These are phyloP conservation scores for Tragelaphus eurycerus DNA, from an alignment of 2,797 vertebrate species.

Conservation along the genomic window DNA sequence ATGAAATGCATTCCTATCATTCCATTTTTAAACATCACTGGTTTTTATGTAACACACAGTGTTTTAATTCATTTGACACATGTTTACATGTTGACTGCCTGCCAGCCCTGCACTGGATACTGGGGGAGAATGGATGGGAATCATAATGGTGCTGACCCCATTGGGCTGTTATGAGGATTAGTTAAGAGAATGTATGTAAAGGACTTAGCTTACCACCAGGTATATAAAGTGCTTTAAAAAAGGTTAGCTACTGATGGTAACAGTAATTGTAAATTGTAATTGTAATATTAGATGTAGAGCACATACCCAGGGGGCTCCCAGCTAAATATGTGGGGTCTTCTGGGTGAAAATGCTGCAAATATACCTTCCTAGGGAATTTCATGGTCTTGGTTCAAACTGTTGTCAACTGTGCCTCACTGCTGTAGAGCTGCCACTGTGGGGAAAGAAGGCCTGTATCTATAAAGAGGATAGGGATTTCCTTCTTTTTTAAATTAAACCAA, in stretches of 20 bases:
- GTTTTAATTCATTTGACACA: constrained; percentile 50
- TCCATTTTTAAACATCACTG: not conserved
- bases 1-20: not conserved
- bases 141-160: not conserved
- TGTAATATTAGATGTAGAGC: not conserved
- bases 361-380: not conserved
- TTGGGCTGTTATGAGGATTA: not conserved
- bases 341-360: not conserved
- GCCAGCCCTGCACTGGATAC: not conserved
- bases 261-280: not conserved
- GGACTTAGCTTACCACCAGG: not conserved
- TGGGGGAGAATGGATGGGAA: not conserved
- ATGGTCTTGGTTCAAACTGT: not conserved
- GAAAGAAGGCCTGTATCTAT: not conserved
- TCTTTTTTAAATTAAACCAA: not conserved
- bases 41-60: constrained; percentile 25
- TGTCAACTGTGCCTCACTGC: not conserved
- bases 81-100: constrained; percentile 16
- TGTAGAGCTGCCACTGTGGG: not conserved
- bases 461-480: not conserved
- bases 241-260: not conserved
- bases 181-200: not conserved
- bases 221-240: not conserved
- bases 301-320: not conserved
- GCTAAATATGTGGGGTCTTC: not conserved